Evolutionary conservation across 2,797 vertebrate species (phyloP), one percentile per base, ranked within the genome.

Genomic region (Acanthiza pusilla): DNA sequence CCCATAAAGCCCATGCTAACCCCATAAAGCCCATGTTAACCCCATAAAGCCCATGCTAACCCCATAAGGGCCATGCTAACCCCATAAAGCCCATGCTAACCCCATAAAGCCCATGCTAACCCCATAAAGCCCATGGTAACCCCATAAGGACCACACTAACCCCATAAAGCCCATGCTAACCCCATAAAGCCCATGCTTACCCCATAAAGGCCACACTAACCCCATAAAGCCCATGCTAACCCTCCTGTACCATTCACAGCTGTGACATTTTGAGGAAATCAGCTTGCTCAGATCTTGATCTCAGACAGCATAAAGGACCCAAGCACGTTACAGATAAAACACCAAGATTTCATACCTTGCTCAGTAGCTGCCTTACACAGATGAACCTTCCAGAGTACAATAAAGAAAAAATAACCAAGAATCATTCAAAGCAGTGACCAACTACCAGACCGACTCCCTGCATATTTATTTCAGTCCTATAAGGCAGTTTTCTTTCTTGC

Each of bases 131-230:
- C 21, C 57, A 34, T 0, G 1, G 38, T 25, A 23, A 78, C 9
- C 16, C 5, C 1, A 0, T 1, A 26, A 26, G 67, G 18, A 9
- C 19, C 57, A 34, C 0, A 1, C 43, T 25, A 23, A 78, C 9
- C 16, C 5, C 1, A 0, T 1, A 26, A 26, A 71, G 18, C 9
- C 21, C 57, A 34, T 0, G 1, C 43, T 25, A 23, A 78, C 9
- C 16, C 5, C 1, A 0, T 1, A 26, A 26, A 71, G 18, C 10
- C 21, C 57, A 34, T 0, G 1, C 38, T 25, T 20, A 78, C 9
- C 16, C 5, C 1, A 0, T 1, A 26, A 26, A 71, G 18, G 9
- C 21, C 57, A 34, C 0, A 1, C 43, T 25, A 23, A 78, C 9
- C 16, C 5, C 1, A 0, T 1, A 26, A 26, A 71, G 18, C 10